Base-by-base conservation (phyloP, 2,113 vertebrate genomes). In the Megaceryle torquata region DNA sequence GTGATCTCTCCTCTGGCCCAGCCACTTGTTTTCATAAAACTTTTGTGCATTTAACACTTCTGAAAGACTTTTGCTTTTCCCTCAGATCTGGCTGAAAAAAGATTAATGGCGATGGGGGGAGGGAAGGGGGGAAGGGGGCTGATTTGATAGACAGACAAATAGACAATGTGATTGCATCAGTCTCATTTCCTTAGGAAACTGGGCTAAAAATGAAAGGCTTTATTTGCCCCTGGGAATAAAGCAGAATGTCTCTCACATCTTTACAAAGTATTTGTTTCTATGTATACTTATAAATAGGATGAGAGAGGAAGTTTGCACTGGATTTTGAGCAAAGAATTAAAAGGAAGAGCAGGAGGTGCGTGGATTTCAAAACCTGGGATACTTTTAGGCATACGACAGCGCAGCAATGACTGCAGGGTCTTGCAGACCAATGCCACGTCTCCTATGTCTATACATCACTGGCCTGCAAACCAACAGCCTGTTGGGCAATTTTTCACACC, bases 101-200 rank as follows among this genome's bases (percentile, higher is more conserved):
- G 88, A 93, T 79, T 64, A 88, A 89, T 64, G 60, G 80, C 83
- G 46, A 95, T 37, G 48, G 65, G 72, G n/a, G 57, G 11, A 91
- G 81, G 83, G 7, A 86, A 82, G 4, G 7, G 41, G 86, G 64
- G 76, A 84, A 86, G 69, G 70, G 35, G 64, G 10, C 12, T 51
- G 33, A 31, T 91, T 69, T 91, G 84, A 89, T 87, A 91, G 95
- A 96, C 88, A 93, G 96, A 86, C 69, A 95, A 87, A 97, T 76
- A 96, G 96, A 97, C 96, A 97, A 97, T 97, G 93, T 76, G 89
- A 93, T 95, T 96, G 89, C 96, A 97, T 96, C 96, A 95, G 77
- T 95, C 86, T 76, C 89, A 82, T 95, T 97, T 97, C 96, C 96
- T 95, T 95, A 97, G 96, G 96, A 97, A 97, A 95, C 94, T 22